Base-by-base conservation (phyloP, 35 echinoderm and acorn worm species). In the Holothuria glaberrima region DNA sequence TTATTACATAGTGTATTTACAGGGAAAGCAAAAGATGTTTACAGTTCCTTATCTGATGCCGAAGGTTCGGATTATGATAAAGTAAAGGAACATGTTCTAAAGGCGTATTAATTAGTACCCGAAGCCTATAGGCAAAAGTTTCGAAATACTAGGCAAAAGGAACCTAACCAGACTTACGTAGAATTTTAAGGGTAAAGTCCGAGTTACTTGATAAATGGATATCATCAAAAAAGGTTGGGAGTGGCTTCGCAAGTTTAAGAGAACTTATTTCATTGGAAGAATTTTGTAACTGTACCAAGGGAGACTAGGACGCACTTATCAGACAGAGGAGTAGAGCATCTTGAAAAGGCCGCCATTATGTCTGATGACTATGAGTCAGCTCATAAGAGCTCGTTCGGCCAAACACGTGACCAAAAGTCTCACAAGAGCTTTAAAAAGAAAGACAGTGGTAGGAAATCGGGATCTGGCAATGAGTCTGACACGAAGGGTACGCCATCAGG, bases 111-210 rank as follows among this genome's bases (percentile, higher is more conserved):
- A 48, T 74, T 92, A 5, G 94, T 92, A 27, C 94, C 94, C 12
- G 94, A 92, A 60, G 90, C 90, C 0, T 95, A 95, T 64, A 46
- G 93, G 4, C 75, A 95, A 52, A 90, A 88, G 10, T 95, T 95
- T 56, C 28, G 85, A 14, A 70, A 89, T n/a, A 24, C 31, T 9
- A 80, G 76, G 34, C 87, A 86, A 52, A 66, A 87, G 33, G 48
- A 16, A 5, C 54, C 10, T 19, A 83, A 57, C 4, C 73, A 92
- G 38, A 95, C 90, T 29, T 45, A 84, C 74, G 85, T 95, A 18
- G 76, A 95, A 34, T 92, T 95, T 84, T 75, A 48, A 59, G 90
- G 22, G 74, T 71, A 33, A 91, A 92, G 54, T 83, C 80, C 9
- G 80, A 59, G 30, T 34, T 71, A 13, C 36, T 48, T 12, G 85